A percentile compares a stretch with the other conserved stretches of the same genome.
Conservation (phyloP, 2,797 vertebrate species). For the Sebastes jordani region DNA sequence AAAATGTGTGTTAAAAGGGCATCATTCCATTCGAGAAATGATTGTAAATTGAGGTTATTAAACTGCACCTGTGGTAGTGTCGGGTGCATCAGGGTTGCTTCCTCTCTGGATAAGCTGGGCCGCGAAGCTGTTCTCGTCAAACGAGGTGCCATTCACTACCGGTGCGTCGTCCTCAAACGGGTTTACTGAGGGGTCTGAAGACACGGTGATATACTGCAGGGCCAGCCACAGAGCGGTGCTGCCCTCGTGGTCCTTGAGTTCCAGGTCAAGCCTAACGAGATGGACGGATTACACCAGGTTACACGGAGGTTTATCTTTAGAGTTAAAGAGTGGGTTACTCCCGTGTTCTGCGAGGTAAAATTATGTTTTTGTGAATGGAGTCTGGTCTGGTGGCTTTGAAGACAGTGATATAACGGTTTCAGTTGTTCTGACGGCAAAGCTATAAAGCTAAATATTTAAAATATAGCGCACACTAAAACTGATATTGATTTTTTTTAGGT, state of each 20-base stretch:
- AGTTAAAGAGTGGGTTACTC: neutral
- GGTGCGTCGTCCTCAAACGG: conserved; percentile 91
- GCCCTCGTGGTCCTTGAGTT: conserved; percentile 95
- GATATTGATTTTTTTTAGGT: neutral
- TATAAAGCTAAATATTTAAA: neutral
- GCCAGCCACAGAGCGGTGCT: conserved; percentile 97
- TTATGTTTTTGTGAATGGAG: too few species aligned
- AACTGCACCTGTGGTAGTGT: conserved; percentile 86
- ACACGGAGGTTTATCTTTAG: neutral
- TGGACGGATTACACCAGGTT: neutral
- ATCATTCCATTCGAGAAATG: neutral
- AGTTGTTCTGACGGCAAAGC: neutral
- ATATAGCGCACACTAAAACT: neutral
- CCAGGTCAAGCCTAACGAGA: conserved; percentile 88
- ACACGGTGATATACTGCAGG: conserved; percentile 93
- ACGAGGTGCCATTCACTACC: conserved; percentile 94
- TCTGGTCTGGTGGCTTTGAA: too few species aligned
- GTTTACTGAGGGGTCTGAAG: conserved; percentile 92
- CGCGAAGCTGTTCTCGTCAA: conserved; percentile 97
- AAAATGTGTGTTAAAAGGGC: neutral
- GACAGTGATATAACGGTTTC: rapidly evolving
- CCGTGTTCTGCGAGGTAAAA: too few species aligned
- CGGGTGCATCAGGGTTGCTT: conserved; percentile 93
- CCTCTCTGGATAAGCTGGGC: conserved; percentile 93
- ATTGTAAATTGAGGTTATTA: neutral